Evolutionary conservation across 2,797 vertebrate genomes (phyloP), one percentile per base, ranked within the genome.

Genomic region (Cyprinella venusta): DNA sequence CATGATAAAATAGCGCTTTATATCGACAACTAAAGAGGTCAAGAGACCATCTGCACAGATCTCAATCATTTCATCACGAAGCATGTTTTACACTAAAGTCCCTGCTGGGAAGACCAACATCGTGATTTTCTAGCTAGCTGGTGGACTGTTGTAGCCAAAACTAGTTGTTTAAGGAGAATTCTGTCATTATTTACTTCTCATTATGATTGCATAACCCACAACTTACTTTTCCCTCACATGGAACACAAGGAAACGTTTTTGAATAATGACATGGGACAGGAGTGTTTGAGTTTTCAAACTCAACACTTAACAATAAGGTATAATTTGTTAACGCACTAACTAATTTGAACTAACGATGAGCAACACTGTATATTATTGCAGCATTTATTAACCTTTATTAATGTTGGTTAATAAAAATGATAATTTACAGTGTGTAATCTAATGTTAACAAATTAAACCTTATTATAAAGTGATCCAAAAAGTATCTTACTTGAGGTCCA

Each of bases 1-100:
- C n/a, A n/a, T 6, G 45, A 76, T 76, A n/a, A 74, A 76, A 76
- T 54, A 52, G 48, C 48, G 1, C n/a, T 50, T 82, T 52, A 42
- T 12, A 12, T 24, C 15, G 13, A 68, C 33, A 54, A 56, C 24
- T 54, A 33, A 70, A 52, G 33, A 40, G 42, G 45, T 36, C 26
- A 81, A 74, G 42, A 72, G 68, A 63, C 19, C 0, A 38, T 5
- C 4, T 24, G 10, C 19, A 54, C 33, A 38, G 30, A 30, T 19
- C 26, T 76, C n/a, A 9, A n/a, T 65, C 1, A 50, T 36, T 71
- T 59, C 1, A 40, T 75, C n/a, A 24, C 9, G 8, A 40, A 70
- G 38, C 10, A 38, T 8, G 0, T 48, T 70, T 21, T 10, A 40
- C 2, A 1, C 21, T 45, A 1, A 63, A 78, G 8, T 33, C 8